Evolutionary conservation across 2,113 vertebrate species (phyloP), one percentile per base, ranked within the genome.

Genomic region (Apistogramma diplotaenia): DNA sequence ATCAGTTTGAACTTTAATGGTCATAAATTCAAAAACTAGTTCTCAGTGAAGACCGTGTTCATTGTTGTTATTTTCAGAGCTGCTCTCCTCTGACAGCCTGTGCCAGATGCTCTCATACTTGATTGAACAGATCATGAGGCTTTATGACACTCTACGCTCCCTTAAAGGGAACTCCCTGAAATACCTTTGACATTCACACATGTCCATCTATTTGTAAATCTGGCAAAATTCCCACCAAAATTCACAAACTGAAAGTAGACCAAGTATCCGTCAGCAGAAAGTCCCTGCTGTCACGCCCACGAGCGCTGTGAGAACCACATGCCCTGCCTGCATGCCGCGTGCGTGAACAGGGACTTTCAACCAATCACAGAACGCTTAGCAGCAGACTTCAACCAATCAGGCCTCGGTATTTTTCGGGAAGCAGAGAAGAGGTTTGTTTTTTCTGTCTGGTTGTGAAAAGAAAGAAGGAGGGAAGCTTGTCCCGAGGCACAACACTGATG

Each of bases 301-400:
- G 9, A 29, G 23, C 62, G 9, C 46, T 11, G 40, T 19, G 62
- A 29, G 49, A 70, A 70, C 27, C 16, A 70, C 62, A 70, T 0
- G 23, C 40, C 1, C 16, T 27, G 40, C 12, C 40, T 70, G 40
- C 62, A 70, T 70, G 62, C 23, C 23, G 13, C 62, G 49, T 3
- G 16, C 62, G 19, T 70, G 62, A 70, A 49, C 40, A 49, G 19
- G 5, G 1, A 49, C 40, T 70, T 70, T 25, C 62, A 49, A 19
- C 62, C 62, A 70, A 70, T 49, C 62, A 49, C 23, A 29, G 21
- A 70, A 70, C 40, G 19, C 62, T 70, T 70, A 46, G 62, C 40
- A 70, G 49, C 62, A 70, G 40, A 23, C 40, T 70, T 29, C 37
- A 49, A 9, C 62, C 62, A 70, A 70, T 70, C 62, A 29, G 5